These are phyloP conservation scores for Babyrousa celebensis DNA, from an alignment of 2,797 vertebrate genomes.

Conservation along the genomic window DNA sequence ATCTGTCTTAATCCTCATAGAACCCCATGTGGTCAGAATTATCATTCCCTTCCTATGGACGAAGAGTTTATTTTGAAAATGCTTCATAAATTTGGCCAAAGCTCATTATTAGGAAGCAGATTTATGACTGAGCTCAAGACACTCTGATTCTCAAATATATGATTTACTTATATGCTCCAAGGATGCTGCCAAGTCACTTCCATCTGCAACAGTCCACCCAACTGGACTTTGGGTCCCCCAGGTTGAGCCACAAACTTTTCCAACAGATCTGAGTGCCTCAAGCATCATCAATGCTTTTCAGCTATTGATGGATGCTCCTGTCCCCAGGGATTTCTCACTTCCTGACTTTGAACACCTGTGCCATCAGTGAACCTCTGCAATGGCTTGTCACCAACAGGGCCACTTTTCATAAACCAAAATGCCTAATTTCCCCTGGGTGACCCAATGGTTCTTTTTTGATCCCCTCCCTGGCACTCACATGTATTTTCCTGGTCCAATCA, in stretches of 20 bases:
- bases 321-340: not conserved
- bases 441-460: not conserved
- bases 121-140: too few relatives aligned
- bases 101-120: not conserved
- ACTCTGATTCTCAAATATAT: not conserved
- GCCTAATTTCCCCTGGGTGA: not conserved
- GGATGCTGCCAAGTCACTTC: not conserved
- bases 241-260: not conserved
- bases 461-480: not conserved
- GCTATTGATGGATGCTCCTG: not conserved
- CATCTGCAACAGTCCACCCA: not conserved
- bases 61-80: not conserved
- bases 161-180: not conserved
- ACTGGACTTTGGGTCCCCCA: not conserved
- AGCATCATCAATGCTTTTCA: not conserved
- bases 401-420: not conserved
- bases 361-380: accelerated
- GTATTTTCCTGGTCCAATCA: not conserved
- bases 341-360: too few relatives aligned
- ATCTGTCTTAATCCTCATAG: not conserved
- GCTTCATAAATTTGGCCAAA: not conserved
- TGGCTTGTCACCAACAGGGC: not conserved
- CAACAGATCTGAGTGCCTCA: not conserved
- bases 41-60: not conserved
- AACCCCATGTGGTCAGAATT: not conserved